Percentiles rank a stretch among this genome's conserved stretches.
These are phyloP conservation scores for Ecliptopera silaceata DNA, from an alignment of 2,888 invertebrate species.

Conservation along the genomic window DNA sequence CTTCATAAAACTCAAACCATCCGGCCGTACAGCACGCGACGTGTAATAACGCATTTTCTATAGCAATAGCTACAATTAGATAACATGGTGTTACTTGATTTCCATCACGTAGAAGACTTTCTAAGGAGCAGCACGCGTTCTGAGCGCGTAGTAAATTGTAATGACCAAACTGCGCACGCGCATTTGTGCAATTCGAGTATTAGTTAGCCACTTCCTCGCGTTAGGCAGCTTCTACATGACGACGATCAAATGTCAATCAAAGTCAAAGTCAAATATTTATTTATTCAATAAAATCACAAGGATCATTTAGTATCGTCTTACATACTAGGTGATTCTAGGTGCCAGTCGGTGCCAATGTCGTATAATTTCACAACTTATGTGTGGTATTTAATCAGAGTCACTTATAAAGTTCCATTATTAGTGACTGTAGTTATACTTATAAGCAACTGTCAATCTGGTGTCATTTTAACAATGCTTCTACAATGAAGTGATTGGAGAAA, in stretches of 20 bases:
- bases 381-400: no score
- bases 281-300: no score
- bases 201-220: constrained; percentile 27
- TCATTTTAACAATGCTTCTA: no score
- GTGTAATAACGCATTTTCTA: constrained; percentile 31
- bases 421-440: no score
- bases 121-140: constrained; percentile 48
- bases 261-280: no score
- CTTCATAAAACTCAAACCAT: constrained; percentile 12
- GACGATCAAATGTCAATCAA: neutral
- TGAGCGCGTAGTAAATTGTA: constrained; percentile 41
- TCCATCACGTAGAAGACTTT: constrained; percentile 65
- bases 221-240: constrained; percentile 19
- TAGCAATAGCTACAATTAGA: constrained; percentile 33
- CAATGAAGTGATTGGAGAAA: no score
- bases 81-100: constrained; percentile 42
- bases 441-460: no score
- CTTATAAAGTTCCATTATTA: no score
- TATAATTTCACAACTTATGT: no score
- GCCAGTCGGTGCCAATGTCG: no score
- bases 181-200: constrained; percentile 48
- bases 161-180: constrained; percentile 49
- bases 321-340: no score
- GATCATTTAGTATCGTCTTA: no score
- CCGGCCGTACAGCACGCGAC: constrained; percentile 32